phyloP scores from a whole-genome alignment of 2,888 invertebrate genomes.

The Pyralis farinalis region DNA sequence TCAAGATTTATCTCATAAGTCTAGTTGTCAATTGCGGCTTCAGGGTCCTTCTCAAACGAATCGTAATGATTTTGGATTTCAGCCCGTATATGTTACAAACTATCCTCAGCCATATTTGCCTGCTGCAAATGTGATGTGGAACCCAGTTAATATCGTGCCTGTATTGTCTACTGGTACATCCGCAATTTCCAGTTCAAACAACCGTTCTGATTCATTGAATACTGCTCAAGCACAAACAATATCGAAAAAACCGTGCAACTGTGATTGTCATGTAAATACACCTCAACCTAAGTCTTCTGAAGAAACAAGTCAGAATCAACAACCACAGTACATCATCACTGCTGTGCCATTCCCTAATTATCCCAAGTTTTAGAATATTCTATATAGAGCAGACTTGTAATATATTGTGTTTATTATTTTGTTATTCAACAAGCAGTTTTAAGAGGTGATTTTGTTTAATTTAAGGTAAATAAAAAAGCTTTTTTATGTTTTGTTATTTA shows the following conservation, averaged over 20 bases:
- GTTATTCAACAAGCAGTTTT: too few relatives aligned
- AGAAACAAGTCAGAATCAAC: conserved; percentile 22
- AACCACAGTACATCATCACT: conserved; percentile 43
- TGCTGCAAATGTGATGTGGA: conserved; percentile 45
- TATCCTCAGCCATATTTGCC: conserved; percentile 36
- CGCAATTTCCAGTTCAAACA: conserved; percentile 16
- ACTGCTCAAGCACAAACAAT: conserved; percentile 16
- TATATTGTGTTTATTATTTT: too few relatives aligned
- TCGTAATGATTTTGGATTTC: conserved; percentile 17
- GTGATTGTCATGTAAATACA: conserved; percentile 40
- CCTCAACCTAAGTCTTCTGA: conserved; percentile 14
- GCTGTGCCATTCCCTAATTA: conserved; percentile 36
- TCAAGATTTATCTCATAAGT: conserved; percentile 31
- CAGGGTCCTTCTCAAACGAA: conserved; percentile 1
- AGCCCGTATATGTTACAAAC: conserved; percentile 32
- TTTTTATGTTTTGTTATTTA: too few relatives aligned
- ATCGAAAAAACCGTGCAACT: conserved; percentile 33
- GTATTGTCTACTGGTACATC: conserved; percentile 28
- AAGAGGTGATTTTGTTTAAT: too few relatives aligned
- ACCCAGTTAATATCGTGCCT: conserved; percentile 38
- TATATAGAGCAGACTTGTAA: too few relatives aligned
- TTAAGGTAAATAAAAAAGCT: too few relatives aligned
- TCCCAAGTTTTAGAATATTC: too few relatives aligned
- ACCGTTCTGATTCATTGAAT: conserved; percentile 14
- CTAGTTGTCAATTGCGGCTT: conserved; percentile 5